Evolutionary conservation across 2,888 invertebrate genomes (phyloP).

Genomic region (Drosophila barbarae): DNA sequence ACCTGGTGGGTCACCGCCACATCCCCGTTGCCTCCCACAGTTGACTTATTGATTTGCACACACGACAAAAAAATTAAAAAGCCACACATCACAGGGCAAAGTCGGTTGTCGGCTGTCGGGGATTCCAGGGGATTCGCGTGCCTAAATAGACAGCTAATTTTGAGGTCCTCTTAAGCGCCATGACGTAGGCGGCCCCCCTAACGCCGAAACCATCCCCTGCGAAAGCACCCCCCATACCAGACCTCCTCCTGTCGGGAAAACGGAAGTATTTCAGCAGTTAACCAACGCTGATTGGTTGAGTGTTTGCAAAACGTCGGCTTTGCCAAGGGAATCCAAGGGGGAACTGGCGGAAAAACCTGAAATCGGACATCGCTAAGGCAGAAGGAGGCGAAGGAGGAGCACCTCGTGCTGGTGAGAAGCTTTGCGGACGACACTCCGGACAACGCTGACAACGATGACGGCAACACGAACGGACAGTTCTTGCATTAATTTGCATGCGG

Average conservation of each 20-base stretch:
- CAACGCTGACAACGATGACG: conserved; percentile 60
- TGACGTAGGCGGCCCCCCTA: conserved; percentile 59
- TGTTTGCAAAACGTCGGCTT: conserved; percentile 59
- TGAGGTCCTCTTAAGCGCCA: conserved; percentile 63
- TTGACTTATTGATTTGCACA: conserved; percentile 70
- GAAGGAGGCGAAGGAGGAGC: not conserved
- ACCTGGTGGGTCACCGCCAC: conserved; percentile 36
- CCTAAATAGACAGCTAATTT: conserved; percentile 74
- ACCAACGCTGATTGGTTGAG: conserved; percentile 73
- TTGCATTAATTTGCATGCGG: conserved; percentile 71
- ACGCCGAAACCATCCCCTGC: conserved; percentile 1
- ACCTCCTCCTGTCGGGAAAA: conserved; percentile 55
- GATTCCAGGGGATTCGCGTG: conserved; percentile 52
- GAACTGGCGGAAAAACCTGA: conserved; percentile 37
- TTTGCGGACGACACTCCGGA: conserved; percentile 39
- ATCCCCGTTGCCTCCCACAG: conserved; percentile 13
- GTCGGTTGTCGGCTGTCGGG: conserved; percentile 7
- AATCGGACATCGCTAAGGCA: conserved; percentile 34
- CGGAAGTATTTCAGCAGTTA: conserved; percentile 73
- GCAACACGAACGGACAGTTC: conserved; percentile 65
- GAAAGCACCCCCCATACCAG: conserved; percentile 6
- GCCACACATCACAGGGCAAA: conserved; percentile 29
- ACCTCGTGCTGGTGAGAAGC: conserved; percentile 32
- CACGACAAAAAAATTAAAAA: conserved; percentile 49
- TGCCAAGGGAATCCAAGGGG: not conserved